Conservation (phyloP, 2,888 invertebrate species). For the Melanostoma mellinum region DNA sequence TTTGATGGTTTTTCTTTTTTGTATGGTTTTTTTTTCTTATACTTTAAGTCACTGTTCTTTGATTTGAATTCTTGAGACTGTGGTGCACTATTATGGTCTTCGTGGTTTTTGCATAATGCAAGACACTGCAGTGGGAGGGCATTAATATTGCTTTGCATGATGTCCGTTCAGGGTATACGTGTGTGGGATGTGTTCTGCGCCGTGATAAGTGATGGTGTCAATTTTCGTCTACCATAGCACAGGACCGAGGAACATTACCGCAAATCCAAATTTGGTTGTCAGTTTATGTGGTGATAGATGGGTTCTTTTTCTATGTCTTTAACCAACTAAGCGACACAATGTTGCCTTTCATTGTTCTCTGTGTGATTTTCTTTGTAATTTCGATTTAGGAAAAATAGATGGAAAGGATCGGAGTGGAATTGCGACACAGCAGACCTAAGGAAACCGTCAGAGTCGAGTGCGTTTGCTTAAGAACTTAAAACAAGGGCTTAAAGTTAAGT, state of each 20-base stretch:
- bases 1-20: constrained; percentile 25
- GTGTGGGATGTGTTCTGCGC: constrained; percentile 55
- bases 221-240: constrained; percentile 58
- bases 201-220: constrained; percentile 71
- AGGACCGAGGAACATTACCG: constrained; percentile 5
- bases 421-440: too few species aligned
- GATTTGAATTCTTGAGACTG: constrained; percentile 64
- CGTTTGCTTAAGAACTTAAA: too few species aligned
- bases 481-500: too few species aligned
- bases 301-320: constrained; percentile 54
- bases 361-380: constrained; percentile 40
- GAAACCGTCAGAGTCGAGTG: too few species aligned
- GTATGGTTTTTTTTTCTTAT: neutral
- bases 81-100: constrained; percentile 50
- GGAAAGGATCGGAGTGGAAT: neutral
- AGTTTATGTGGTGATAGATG: constrained; percentile 63
- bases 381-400: constrained; percentile 20
- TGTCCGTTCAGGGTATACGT: constrained; percentile 47
- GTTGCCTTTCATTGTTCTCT: constrained; percentile 56
- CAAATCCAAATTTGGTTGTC: constrained; percentile 63
- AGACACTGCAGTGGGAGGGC: constrained; percentile 64
- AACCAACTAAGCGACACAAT: constrained; percentile 41
- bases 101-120: constrained; percentile 62
- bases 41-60: constrained; percentile 15
- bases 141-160: constrained; percentile 68